Percentiles rank a stretch among this genome's conserved stretches.
Conservation (phyloP, 2,888 invertebrate species). For the Tipula vernalis region DNA sequence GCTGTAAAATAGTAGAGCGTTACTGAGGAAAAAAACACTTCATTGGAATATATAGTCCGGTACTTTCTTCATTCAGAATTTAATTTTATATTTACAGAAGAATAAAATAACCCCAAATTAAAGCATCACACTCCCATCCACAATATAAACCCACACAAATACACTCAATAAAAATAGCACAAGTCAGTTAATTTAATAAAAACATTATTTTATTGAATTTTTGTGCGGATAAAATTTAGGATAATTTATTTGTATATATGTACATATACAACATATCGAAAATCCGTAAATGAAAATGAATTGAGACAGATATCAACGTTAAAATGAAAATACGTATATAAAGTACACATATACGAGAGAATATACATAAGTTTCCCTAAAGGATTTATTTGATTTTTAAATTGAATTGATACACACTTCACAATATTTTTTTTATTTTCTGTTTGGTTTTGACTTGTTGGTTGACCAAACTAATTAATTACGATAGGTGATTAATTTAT, state of each 20-base stretch:
- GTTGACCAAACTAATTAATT: background rate
- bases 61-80: too few relatives aligned
- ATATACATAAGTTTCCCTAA: background rate
- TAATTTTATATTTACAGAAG: too few relatives aligned
- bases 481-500: background rate
- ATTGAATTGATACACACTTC: background rate
- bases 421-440: background rate
- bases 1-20: conserved; percentile 95
- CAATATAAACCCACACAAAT: background rate
- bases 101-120: background rate
- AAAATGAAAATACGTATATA: background rate
- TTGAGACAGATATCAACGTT: background rate
- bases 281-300: background rate
- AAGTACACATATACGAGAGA: background rate
- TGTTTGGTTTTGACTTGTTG: background rate
- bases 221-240: background rate
- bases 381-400: background rate
- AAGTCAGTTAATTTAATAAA: conserved; percentile 4
- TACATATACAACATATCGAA: background rate
- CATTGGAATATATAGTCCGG: conserved; percentile 32
- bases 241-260: background rate
- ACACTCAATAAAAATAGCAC: background rate
- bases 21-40: conserved; percentile 73
- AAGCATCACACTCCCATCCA: background rate
- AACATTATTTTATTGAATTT: background rate